Base-by-base conservation (phyloP, 1,140 invertebrate species). In the Vanessa tameamea region DNA sequence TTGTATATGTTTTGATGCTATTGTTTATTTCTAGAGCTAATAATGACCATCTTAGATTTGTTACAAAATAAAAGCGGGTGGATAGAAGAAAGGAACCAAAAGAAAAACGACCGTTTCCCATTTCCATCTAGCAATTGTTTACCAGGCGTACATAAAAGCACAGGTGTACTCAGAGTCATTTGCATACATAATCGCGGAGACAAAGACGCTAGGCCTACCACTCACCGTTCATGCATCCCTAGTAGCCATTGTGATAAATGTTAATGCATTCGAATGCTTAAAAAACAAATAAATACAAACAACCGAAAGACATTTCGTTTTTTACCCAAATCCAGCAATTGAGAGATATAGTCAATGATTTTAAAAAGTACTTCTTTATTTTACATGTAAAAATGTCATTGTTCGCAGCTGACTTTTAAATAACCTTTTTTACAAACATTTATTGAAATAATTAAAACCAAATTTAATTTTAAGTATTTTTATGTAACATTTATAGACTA, bases 141-240 rank as follows among this genome's bases (percentile, higher is more conserved):
- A 87, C 88, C 80, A 89, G 86, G 83, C 77, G 68, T 71, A 79
- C 85, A 87, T 86, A 86, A 81, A 83, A 80, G 77, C 86, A 85
- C 89, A 91, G 87, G 89, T 91, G 89, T 88, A 88, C 82, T 76
- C 77, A 72, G 53, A 57, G 53, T 86, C 83, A 88, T 87, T 89
- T 89, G 81, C 87, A 88, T 90, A 86, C 84, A 74, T 87, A 89
- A 89, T 89, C 81, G 84, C 78, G 76, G 77, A 86, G 79, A 89
- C 87, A 91, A 89, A 87, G 88, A 80, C 80, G 73, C 78, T 81
- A 79, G 80, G 80, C 82, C 77, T 78, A 78, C 53, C 13, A 57
- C 75, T 78, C 78, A 78, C 69, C 79, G 85, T 82, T 88, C 81
- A 83, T 87, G 83, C 85, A 75, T 75, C 80, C 86, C 87, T 80